Conservation (phyloP, 1,140 invertebrate species). For the Hyphantria cunea region DNA sequence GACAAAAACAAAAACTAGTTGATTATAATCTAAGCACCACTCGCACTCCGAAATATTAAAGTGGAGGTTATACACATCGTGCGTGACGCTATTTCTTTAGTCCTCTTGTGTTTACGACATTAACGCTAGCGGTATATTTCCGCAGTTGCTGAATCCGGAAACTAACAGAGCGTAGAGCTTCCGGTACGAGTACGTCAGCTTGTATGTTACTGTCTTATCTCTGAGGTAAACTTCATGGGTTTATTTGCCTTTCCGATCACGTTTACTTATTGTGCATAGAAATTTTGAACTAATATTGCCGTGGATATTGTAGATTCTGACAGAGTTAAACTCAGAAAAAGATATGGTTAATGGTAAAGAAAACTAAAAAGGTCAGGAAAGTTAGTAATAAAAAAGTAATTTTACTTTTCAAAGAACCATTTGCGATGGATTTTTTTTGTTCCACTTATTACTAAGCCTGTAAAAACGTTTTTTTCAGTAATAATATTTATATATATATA, state of each 20-base stretch:
- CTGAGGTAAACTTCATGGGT: constrained; percentile 34
- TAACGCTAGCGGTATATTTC: constrained; percentile 54
- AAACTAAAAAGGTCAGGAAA: too few relatives aligned
- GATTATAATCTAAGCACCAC: too few relatives aligned
- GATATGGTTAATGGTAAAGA: background rate
- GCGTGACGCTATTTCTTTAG: constrained; percentile 19
- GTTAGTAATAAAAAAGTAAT: too few relatives aligned
- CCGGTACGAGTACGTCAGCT: constrained; percentile 50
- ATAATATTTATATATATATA: too few relatives aligned
- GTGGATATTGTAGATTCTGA: background rate
- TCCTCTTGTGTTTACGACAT: constrained; percentile 42
- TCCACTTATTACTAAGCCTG: too few relatives aligned
- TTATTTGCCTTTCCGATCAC: constrained; percentile 43
- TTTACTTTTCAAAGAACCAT: too few relatives aligned
- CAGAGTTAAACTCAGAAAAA: too few relatives aligned
- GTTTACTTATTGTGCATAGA: constrained; percentile 34
- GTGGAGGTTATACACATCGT: constrained; percentile 20
- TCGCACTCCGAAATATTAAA: too few relatives aligned
- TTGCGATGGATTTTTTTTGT: too few relatives aligned
- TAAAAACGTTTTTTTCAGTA: too few relatives aligned
- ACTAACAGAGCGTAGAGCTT: constrained; percentile 49
- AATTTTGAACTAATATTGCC: constrained; percentile 17
- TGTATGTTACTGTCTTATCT: constrained; percentile 53
- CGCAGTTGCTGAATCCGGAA: constrained; percentile 45
- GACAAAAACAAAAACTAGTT: too few relatives aligned